Conservation (phyloP, 2,888 invertebrate species). For the Troides helena region DNA sequence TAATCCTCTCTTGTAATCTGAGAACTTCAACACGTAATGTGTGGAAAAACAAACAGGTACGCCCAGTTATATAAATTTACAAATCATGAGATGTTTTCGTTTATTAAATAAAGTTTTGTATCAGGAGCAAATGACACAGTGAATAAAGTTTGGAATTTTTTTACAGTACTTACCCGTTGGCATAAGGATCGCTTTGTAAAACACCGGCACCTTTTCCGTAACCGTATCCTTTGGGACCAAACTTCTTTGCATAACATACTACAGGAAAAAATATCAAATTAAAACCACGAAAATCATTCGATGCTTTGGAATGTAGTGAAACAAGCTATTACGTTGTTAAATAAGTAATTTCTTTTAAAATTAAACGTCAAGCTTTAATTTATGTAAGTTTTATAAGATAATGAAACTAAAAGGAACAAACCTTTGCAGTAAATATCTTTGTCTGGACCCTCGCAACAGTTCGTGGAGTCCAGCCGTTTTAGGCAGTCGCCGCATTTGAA, state of each 20-base stretch:
- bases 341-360: not conserved
- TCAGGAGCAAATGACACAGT: not conserved
- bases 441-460: slow-evolving; percentile 96
- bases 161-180: slow-evolving; percentile 85
- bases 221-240: slow-evolving; percentile 98
- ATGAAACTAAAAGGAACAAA: slow-evolving; percentile 67
- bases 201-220: slow-evolving; percentile 98
- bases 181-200: slow-evolving; percentile 92
- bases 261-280: slow-evolving; percentile 63
- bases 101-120: not conserved
- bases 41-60: slow-evolving; percentile 6
- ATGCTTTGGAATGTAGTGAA: not conserved
- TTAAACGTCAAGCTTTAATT: not conserved
- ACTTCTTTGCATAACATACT: slow-evolving; percentile 98
- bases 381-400: slow-evolving; percentile 23
- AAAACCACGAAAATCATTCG: slow-evolving; percentile 21
- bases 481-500: slow-evolving; percentile 94
- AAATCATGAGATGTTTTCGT: not conserved
- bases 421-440: slow-evolving; percentile 98
- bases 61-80: not conserved
- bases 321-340: not conserved
- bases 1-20: slow-evolving; percentile 78
- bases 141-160: not conserved
- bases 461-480: slow-evolving; percentile 93
- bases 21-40: slow-evolving; percentile 57